Base-by-base conservation (phyloP, 2,888 invertebrate species). In the Stenoptilia bipunctidactyla region DNA sequence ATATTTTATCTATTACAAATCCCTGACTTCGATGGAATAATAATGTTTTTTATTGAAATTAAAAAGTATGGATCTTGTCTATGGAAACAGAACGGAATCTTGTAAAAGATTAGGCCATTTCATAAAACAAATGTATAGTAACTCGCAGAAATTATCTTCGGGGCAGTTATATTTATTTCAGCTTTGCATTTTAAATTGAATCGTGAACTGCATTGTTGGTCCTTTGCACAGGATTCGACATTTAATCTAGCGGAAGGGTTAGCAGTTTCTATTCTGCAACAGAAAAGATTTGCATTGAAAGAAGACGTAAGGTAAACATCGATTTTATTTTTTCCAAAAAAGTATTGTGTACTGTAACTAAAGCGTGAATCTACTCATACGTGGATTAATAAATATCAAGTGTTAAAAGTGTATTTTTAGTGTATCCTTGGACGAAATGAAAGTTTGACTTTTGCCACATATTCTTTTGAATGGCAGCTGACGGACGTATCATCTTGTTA, bases 81-180 rank as follows among this genome's bases (percentile, higher is more conserved):
- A 83, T 83, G 83, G 72, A 70, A 77, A 66, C 79, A 80, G 83
- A 83, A 83, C 79, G 77, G 80, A 83, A 84, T 84, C 84, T 84
- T 83, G 83, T 80, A 84, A 83, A 79, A 84, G 84, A 84, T 80
- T 84, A 84, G 84, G 84, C 84, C 84, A 84, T 84, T 84, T 83
- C 84, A 83, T 84, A 82, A 80, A 84, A 84, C 83, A 84, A 83
- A 84, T 83, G 83, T 84, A 82, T 84, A 84, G 84, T 83, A 79
- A 76, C 82, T 84, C 77, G 80, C 83, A 83, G 80, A 83, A 84
- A 83, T 77, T 79, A 80, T 80, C 74, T 74, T 79, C 79, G 72
- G 77, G 79, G 75, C 79, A 76, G 77, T 83, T 83, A 72, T 82
- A 82, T 82, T 83, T 83, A 80, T 83, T 83, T 83, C 82, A 84